Conservation (phyloP, 2,797 vertebrate species). For the Melanotaenia parkinsoni region DNA sequence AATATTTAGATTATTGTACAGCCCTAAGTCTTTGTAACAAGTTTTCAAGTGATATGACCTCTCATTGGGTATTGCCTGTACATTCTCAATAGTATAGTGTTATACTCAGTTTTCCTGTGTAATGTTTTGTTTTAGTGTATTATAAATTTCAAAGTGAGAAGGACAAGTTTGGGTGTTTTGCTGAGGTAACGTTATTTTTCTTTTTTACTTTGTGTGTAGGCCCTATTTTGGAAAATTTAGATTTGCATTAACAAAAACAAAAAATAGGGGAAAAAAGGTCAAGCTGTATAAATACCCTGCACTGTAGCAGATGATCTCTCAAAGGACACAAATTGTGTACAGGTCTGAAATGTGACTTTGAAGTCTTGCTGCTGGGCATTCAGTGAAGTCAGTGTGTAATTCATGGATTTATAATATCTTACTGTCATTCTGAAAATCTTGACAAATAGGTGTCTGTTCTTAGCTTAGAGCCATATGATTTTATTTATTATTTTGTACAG, state of each 20-base stretch:
- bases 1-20: constrained; percentile 71
- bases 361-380: constrained; percentile 26
- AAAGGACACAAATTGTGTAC: neutral
- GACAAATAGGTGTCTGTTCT: neutral
- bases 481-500: neutral
- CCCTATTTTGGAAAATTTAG: constrained; percentile 38
- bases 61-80: constrained; percentile 65
- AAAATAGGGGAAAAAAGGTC: neutral
- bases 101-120: constrained; percentile 42
- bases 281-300: constrained; percentile 29
- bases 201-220: constrained; percentile 18
- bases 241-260: neutral
- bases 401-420: neutral
- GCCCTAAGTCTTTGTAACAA: constrained; percentile 70
- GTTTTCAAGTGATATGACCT: constrained; percentile 66
- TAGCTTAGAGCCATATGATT: neutral
- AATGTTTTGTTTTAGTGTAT: constrained; percentile 54
- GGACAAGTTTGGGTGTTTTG: constrained; percentile 25
- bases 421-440: neutral
- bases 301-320: constrained; percentile 30
- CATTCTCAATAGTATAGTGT: constrained; percentile 73
- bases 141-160: constrained; percentile 19
- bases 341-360: constrained; percentile 18
- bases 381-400: constrained; percentile 1
- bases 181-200: constrained; percentile 3